phyloP scores from a whole-genome alignment of 2,797 vertebrate species.

The Limosa lapponica region DNA sequence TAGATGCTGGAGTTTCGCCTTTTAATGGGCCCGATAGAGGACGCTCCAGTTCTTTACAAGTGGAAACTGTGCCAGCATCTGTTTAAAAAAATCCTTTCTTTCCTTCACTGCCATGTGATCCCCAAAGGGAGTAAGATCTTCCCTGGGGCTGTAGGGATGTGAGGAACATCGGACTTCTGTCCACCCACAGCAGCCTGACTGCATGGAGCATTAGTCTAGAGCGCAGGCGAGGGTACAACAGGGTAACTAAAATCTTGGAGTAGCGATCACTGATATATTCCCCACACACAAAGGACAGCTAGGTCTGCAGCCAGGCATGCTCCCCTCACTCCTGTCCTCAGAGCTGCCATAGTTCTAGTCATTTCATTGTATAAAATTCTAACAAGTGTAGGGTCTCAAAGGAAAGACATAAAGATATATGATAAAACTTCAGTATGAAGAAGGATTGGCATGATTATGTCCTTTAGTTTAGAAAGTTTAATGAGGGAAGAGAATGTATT shows the following conservation, averaged over 20 bases:
- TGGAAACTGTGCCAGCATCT: not conserved
- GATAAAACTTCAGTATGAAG: not conserved
- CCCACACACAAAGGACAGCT: not conserved
- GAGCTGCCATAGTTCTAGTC: not conserved
- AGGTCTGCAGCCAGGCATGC: not conserved
- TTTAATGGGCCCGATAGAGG: not conserved
- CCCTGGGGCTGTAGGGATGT: not conserved
- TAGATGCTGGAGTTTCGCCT: not conserved
- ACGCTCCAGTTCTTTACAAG: not conserved
- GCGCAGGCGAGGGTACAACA: not conserved
- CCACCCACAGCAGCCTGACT: accelerated
- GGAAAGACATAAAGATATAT: not conserved
- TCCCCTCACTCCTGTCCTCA: not conserved
- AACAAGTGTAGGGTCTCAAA: not conserved
- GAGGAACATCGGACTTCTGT: not conserved
- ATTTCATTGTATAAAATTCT: not conserved
- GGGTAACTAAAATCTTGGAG: not conserved
- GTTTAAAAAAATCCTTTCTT: not conserved
- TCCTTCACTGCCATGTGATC: not conserved
- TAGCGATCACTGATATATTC: not conserved
- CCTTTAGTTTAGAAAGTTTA: not conserved
- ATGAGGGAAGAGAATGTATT: not conserved
- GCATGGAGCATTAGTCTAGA: not conserved
- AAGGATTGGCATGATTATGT: not conserved
- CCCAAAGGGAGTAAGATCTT: not conserved